Conservation (phyloP, 2,797 vertebrate genomes). For the Notoglanidium macrostoma region DNA sequence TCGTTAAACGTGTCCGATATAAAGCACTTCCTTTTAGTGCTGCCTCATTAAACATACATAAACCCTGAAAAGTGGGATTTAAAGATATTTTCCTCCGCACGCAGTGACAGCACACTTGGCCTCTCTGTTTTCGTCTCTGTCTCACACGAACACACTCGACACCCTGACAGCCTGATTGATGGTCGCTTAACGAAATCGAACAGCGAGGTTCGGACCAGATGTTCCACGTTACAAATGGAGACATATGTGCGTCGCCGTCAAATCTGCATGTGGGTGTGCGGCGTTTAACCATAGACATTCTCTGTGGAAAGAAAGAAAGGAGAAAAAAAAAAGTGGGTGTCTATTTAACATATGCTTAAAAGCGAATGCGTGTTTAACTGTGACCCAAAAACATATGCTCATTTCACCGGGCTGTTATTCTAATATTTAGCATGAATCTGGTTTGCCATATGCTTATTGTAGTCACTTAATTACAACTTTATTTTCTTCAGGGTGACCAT, state of each 20-base stretch:
- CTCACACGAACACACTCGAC: slow-evolving; percentile 26
- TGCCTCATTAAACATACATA: slow-evolving; percentile 54
- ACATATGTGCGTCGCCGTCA: slow-evolving; percentile 49
- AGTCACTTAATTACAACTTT: slow-evolving; percentile 49
- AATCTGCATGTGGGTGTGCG: not conserved
- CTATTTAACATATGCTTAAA: slow-evolving; percentile 28
- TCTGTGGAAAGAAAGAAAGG: no score
- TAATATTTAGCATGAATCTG: slow-evolving; percentile 40
- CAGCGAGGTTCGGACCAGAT: slow-evolving; percentile 77
- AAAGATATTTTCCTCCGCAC: slow-evolving; percentile 35
- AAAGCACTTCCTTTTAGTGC: slow-evolving; percentile 43
- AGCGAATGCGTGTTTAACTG: not conserved
- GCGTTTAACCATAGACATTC: not conserved
- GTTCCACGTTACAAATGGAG: slow-evolving; percentile 68
- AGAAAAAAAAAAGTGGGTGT: not conserved
- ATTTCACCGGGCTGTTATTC: slow-evolving; percentile 29
- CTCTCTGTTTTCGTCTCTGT: slow-evolving; percentile 34
- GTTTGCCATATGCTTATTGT: slow-evolving; percentile 51
- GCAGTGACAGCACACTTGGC: slow-evolving; percentile 22
- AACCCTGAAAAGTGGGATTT: slow-evolving; percentile 47
- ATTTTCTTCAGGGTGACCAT: slow-evolving; percentile 50
- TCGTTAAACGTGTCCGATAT: slow-evolving; percentile 51
- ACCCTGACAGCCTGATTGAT: slow-evolving; percentile 71
- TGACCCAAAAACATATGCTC: slow-evolving; percentile 41
- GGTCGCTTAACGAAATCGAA: slow-evolving; percentile 72